Base-by-base conservation (phyloP, 2,888 invertebrate genomes). In the Drosophila rubida region DNA sequence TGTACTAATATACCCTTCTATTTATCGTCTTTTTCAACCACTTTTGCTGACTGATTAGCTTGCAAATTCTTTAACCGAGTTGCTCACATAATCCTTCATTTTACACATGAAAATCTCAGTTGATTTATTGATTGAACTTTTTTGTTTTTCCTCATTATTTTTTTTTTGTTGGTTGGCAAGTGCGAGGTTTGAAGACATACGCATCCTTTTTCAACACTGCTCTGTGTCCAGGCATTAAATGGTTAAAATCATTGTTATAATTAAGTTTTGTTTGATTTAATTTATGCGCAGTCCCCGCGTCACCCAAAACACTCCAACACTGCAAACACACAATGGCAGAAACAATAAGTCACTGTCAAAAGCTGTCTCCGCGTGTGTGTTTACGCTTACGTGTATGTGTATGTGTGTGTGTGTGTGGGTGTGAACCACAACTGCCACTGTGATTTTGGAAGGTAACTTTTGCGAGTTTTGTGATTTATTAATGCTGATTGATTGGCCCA, bases 341-440 rank as follows among this genome's bases (percentile, higher is more conserved):
- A 49, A 66, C 78, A 78, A 81, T 82, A 87, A 85, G 66, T 87
- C 86, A 87, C 79, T 87, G 78, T 85, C 88, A 81, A 60, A 65
- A 66, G 60, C 58, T 71, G 48, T 14, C 35, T 50, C 22, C 23
- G 35, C 42, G 42, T 51, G 42, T 45, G 35, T 32, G 50, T 44
- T 44, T 59, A 46, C 48, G 25, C 25, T 25, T 27, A 9, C 9
- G 11, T 27, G 9, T 11, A 39, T 44, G 51, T 13, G 46, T 48
- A 22, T 49, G 53, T 7, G 30, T 49, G 44, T 32, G 16, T 19
- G 30, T 39, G 49, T 11, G 14, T 5, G 41, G 42, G 57, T 23
- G 16, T 11, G 44, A n/a, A 53, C 51, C 75, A 23, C 70, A 75
- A 67, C 55, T 65, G 61, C 53, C 61, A 48, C 66, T 66, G 51